Base-by-base conservation (phyloP, 2,113 vertebrate species). In the Polypterus bichir region DNA sequence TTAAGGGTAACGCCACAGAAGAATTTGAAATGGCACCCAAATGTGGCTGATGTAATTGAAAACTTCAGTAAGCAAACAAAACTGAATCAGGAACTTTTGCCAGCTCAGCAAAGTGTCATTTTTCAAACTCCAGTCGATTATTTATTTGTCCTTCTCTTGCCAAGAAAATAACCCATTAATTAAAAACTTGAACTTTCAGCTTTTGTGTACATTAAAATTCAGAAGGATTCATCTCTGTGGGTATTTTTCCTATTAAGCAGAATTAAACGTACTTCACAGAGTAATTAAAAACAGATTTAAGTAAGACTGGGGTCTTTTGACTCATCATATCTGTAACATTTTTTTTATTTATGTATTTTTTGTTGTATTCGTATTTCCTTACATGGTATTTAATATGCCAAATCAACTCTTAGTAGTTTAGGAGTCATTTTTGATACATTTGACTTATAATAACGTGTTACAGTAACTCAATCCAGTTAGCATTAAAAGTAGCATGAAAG, bases 131-230 rank as follows among this genome's bases (percentile, higher is more conserved):
- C n/a, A 27, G 27, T 57, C 73, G 68, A 65, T 53, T 64, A 65
- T 70, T 77, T 74, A 71, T 59, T 62, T 63, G 71, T 44, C 70
- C 9, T 27, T 49, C 47, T 8, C 9, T 53, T 74, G 52, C 61
- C 74, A 78, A 74, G 73, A 54, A 62, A 69, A 46, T 44, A 47
- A 59, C 54, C 3, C 63, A 69, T 78, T 75, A 68, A 70, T 76
- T 75, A 67, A n/a, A 58, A 3, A 6, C 49, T 47, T 64, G 10
- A 11, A 6, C 64, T 59, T 46, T 1, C 9, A 10, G 9, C 44
- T 60, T 6, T 60, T 58, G 44, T 57, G 49, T 46, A 4, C 6
- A 52, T 11, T 9, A 27, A 11, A 45, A 44, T 57, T 9, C 49
- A 51, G 47, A 51, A 27, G 49, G 11, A 1, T 61, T 46, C n/a